These are phyloP conservation scores for Lepus americanus DNA, from an alignment of 2,113 vertebrate species.

Conservation along the genomic window DNA sequence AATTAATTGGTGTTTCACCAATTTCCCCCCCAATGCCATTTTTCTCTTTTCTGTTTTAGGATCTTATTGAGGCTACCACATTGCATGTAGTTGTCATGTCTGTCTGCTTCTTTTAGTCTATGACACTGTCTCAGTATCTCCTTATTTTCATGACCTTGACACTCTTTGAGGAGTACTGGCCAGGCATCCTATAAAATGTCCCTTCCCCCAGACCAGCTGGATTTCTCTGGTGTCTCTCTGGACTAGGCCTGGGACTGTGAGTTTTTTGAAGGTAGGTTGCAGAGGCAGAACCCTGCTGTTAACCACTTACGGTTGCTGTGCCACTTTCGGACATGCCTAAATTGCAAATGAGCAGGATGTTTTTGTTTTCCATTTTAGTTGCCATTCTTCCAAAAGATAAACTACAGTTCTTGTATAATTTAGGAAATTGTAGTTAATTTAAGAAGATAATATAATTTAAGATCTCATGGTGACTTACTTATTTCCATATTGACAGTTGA, in stretches of 20 bases:
- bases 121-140: not conserved
- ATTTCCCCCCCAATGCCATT: not conserved
- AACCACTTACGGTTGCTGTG: not conserved
- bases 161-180: not conserved
- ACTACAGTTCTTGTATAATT: not conserved
- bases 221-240: not conserved
- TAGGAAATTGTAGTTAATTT: not conserved
- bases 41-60: not conserved
- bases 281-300: not conserved
- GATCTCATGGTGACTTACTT: not conserved
- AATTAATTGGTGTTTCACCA: not conserved
- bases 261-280: not conserved
- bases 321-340: not conserved
- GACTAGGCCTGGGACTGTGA: not conserved
- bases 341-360: not conserved
- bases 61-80: not conserved
- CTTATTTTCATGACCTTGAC: not conserved
- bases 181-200: not conserved
- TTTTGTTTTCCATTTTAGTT: not conserved
- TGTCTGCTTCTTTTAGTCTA: not conserved
- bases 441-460: slow-evolving; percentile 42
- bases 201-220: not conserved
- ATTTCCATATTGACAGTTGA: slow-evolving; percentile 42
- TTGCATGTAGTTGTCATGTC: not conserved
- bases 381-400: not conserved